phyloP scores from a whole-genome alignment of 64 coral and sea anemone genomes.

The Dendrophyllia cribrosa region DNA sequence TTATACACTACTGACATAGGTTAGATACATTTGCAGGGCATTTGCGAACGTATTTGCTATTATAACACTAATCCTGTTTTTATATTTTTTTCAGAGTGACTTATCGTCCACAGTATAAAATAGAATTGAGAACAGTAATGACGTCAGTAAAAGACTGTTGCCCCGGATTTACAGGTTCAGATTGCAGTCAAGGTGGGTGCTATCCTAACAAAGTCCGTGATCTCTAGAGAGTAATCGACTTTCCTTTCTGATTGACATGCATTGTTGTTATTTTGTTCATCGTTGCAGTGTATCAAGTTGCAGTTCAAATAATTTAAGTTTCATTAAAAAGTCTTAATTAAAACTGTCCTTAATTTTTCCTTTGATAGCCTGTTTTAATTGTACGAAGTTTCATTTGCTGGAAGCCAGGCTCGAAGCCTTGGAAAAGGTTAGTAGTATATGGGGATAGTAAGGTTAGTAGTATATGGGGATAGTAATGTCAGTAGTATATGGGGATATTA shows the following conservation, averaged over 20 bases:
- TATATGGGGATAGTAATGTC: too few species aligned
- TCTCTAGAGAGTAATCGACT: too few species aligned
- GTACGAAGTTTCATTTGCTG: slow-evolving; percentile 11
- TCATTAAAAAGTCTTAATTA: too few species aligned
- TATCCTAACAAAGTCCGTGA: background rate
- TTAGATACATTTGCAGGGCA: too few species aligned
- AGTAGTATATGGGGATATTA: too few species aligned
- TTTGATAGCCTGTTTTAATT: slow-evolving; percentile 40
- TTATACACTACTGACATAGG: too few species aligned
- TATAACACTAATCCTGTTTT: background rate
- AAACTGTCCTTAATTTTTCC: background rate
- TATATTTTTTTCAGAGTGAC: slow-evolving; percentile 12
- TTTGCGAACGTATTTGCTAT: too few species aligned
- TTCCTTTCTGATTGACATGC: too few species aligned
- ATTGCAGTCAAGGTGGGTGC: slow-evolving; percentile 27
- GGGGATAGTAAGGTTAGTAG: too few species aligned
- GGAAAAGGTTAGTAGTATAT: background rate
- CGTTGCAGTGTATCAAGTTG: too few species aligned
- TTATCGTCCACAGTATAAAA: slow-evolving; percentile 33
- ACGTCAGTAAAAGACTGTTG: slow-evolving; percentile 35
- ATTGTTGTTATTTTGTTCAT: too few species aligned
- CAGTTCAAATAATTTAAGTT: too few species aligned
- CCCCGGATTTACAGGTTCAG: slow-evolving; percentile 40
- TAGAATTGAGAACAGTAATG: slow-evolving; percentile 44
- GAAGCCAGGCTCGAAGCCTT: slow-evolving; percentile 10